A percentile compares a stretch with the other conserved stretches of the same genome.
Conservation (phyloP, 2,888 invertebrate species). For the Coremacera marginata region DNA sequence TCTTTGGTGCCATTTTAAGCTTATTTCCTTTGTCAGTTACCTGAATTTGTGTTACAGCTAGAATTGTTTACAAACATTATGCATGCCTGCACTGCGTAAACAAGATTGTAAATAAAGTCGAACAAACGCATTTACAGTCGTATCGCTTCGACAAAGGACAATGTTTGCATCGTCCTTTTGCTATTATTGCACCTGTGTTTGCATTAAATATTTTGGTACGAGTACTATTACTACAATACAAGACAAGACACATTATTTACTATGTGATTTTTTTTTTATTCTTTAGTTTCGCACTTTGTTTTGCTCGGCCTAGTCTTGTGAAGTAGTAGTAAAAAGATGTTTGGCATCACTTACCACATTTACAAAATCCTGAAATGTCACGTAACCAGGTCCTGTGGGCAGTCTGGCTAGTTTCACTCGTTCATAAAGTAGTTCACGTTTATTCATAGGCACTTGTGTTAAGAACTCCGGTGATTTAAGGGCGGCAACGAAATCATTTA, state of each 20-base stretch:
- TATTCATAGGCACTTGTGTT: slow-evolving; percentile 80
- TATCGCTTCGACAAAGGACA: not conserved
- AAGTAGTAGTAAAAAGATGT: not conserved
- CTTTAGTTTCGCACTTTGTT: no score
- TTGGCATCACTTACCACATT: slow-evolving; percentile 85
- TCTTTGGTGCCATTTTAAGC: not conserved
- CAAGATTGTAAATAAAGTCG: not conserved
- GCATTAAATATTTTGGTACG: slow-evolving; percentile 23
- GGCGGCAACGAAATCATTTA: slow-evolving; percentile 84
- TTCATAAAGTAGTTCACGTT: slow-evolving; percentile 81
- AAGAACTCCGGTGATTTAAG: slow-evolving; percentile 83
- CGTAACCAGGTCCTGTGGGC: slow-evolving; percentile 74
- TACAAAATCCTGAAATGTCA: slow-evolving; percentile 94
- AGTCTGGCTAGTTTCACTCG: slow-evolving; percentile 79
- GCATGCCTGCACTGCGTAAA: not conserved
- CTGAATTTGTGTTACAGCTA: not conserved
- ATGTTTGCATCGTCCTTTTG: slow-evolving; percentile 14
- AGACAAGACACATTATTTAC: not conserved
- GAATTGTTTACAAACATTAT: slow-evolving; percentile 28
- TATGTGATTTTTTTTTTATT: not conserved
- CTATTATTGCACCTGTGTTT: slow-evolving; percentile 40
- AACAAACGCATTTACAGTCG: not conserved
- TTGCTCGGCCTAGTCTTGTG: not conserved
- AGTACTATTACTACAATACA: not conserved
- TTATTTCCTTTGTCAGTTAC: not conserved